phyloP scores from a whole-genome alignment of 2,797 vertebrate species.

The Cyprinodon diabolis region DNA sequence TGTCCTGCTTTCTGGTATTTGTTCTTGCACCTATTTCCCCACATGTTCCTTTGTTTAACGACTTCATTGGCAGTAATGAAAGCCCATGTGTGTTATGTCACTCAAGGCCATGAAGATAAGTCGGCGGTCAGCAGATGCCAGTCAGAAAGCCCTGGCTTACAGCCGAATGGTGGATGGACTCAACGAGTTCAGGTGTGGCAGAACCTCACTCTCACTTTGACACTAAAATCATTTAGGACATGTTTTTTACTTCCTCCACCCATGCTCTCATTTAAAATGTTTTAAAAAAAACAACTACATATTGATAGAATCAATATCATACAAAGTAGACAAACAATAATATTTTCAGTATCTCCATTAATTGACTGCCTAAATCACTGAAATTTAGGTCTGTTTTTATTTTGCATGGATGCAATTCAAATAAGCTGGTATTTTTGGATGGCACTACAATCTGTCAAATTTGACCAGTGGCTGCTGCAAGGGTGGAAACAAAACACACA shows the following conservation, averaged over 20 bases:
- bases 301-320: not conserved
- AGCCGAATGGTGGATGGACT: slow-evolving; percentile 96
- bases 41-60: slow-evolving; percentile 36
- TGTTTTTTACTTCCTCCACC: not conserved
- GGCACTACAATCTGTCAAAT: slow-evolving; percentile 1
- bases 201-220: slow-evolving; percentile 10
- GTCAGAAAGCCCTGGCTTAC: slow-evolving; percentile 92
- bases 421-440: slow-evolving; percentile 1
- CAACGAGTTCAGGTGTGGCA: slow-evolving; percentile 93
- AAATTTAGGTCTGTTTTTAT: not conserved
- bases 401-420: not conserved
- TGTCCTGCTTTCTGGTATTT: not conserved
- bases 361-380: not conserved
- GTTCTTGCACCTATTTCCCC: not conserved
- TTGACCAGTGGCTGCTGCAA: slow-evolving; percentile 2
- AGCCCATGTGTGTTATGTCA: slow-evolving; percentile 54
- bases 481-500: not conserved
- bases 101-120: slow-evolving; percentile 98
- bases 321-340: slow-evolving; percentile 3
- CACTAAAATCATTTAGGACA: not conserved
- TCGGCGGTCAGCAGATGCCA: slow-evolving; percentile 92
- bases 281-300: not conserved
- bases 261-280: not conserved
- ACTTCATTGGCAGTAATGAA: slow-evolving; percentile 50
- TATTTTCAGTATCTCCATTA: slow-evolving; percentile 20